Base-by-base conservation (phyloP, 2,113 vertebrate species). In the Pelvicachromis taeniatus region DNA sequence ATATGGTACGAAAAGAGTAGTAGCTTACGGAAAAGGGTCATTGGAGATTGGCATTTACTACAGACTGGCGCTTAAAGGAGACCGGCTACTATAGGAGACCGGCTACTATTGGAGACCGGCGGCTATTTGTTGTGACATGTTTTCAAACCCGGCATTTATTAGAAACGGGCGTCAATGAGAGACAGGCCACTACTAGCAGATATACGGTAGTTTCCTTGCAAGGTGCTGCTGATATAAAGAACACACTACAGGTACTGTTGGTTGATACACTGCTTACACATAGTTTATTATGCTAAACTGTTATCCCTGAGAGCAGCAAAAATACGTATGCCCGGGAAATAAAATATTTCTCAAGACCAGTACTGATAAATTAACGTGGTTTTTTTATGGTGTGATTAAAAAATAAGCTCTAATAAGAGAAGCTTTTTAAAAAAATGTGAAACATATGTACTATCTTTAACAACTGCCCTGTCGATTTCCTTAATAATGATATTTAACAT, bases 351-450 rank as follows among this genome's bases (percentile, higher is more conserved):
- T 38, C 19, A 65, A 1, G 35, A 40, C 2, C n/a, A 23, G 35
- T 65, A 40, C 19, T 0, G 9, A 45, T 23, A 45, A 9, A 75
- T 75, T 11, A n/a, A n/a, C 26, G n/a, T 7, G n/a, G 13, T 26
- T 70, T 45, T 70, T 38, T 16, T 70, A 0, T 70, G 21, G 16
- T 17, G 13, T 48, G 14, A 29, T 70, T 5, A 70, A 70, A 26
- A 26, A 45, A 48, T 26, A 68, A 7, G 16, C 8, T 11, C 9
- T 11, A 45, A 29, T 70, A 70, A 45, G 40, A 48, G 40, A 70
- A 61, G 1, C 16, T 61, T 33, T 61, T 16, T 61, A 45, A 14
- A 12, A 45, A 33, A 65, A 17, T 10, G 1, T 3, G 10, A 70
- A 26, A 21, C 26, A 1, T 16, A 8, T 29, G 14, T 73, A 12